Base-by-base conservation (phyloP, 2,113 vertebrate genomes). In the Illadopsis cleaveri region DNA sequence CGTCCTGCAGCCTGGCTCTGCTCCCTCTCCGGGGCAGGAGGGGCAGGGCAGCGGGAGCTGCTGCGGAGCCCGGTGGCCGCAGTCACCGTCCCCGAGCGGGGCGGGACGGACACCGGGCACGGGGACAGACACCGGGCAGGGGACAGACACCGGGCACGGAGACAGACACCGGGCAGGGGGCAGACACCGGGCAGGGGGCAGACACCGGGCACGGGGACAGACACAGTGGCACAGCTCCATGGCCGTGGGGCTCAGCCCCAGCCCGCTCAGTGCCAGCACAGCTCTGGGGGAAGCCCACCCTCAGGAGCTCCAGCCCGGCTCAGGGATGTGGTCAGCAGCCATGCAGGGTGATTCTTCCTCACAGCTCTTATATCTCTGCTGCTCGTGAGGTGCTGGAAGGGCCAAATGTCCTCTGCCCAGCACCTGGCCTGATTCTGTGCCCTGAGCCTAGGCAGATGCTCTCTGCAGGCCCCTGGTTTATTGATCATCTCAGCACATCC, bases 251-350 rank as follows among this genome's bases (percentile, higher is more conserved):
- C 10, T 82, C 20, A 56, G 28, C 19, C 48, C 48, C 4, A 7
- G 65, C 9, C 33, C 0, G 0, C 56, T 47, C 69, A 20, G 42
- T 1, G 0, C 15, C 1, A 1, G 33, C 4, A 2, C 3, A 21
- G 47, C 44, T 19, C 37, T 2, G 8, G 5, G 58, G 38, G 28
- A 31, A 45, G 10, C 4, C 7, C 70, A 45, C 5, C 44, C 48
- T 45, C 3, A 1, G 1, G 3, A 14, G 18, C 37, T 42, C 27
- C 14, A 40, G 60, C 11, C 11, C 1, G 10, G 56, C 35, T 42
- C 72, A 2, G 2, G 28, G 28, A 15, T 19, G 66, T 1, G 5
- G 25, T n/a, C 78, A 70, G 73, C 45, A 48, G 15, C 40, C 0
- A 0, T 3, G 16, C 22, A 4, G 51, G 33, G 24, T 10, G 57